A percentile compares a stretch with the other conserved stretches of the same genome.
Evolutionary conservation across 1,140 invertebrate species (phyloP).

Genomic region (Cotesia typhae): DNA sequence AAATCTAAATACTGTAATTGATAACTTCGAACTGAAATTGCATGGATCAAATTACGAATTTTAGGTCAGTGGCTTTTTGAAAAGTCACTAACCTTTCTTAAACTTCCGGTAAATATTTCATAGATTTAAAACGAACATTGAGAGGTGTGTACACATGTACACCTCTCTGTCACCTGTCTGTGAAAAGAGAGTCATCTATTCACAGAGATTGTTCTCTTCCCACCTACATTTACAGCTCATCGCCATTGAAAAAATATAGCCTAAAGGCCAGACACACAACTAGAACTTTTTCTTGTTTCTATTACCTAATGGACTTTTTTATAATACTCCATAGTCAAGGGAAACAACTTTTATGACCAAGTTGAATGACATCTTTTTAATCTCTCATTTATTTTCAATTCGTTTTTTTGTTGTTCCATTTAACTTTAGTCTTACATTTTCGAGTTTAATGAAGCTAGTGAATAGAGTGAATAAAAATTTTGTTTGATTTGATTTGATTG

Average conservation of each 20-base stretch:
- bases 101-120: conserved; percentile 43
- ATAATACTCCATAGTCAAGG: conserved; percentile 2
- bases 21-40: too few species aligned
- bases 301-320: conserved; percentile 35
- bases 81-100: conserved; percentile 52
- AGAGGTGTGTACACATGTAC: conserved; percentile 40
- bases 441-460: not conserved
- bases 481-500: not conserved
- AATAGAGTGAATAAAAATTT: not conserved
- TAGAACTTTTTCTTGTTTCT: conserved; percentile 32
- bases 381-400: not conserved
- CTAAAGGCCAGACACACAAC: conserved; percentile 41
- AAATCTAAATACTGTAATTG: too few species aligned
- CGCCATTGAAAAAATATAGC: conserved; percentile 36
- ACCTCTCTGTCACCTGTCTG: conserved; percentile 45
- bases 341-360: conserved; percentile 14
- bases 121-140: conserved; percentile 38
- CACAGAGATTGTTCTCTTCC: conserved; percentile 49
- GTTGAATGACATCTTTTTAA: not conserved
- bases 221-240: conserved; percentile 7
- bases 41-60: not conserved
- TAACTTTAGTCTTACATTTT: not conserved
- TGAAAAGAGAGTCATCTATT: conserved; percentile 58
- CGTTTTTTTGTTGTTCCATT: too few species aligned
- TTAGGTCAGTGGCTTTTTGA: conserved; percentile 43